phyloP scores from a whole-genome alignment of 2,888 invertebrate genomes.

The Pseudococcus jackbeardsleyi region DNA sequence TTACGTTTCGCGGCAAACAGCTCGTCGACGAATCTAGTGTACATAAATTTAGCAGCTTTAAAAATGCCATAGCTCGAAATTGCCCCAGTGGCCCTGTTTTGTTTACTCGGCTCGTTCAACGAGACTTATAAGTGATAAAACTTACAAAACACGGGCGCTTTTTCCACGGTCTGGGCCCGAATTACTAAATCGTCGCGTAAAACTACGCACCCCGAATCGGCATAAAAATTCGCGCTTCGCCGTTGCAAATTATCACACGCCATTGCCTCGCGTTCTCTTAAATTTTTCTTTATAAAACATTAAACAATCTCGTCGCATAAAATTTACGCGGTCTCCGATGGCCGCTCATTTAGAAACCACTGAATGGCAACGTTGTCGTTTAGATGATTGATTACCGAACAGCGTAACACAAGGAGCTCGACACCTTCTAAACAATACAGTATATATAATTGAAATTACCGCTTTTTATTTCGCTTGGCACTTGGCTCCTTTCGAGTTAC shows the following conservation, averaged over 20 bases:
- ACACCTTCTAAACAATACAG: slow-evolving; percentile 62
- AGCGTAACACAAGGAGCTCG: slow-evolving; percentile 63
- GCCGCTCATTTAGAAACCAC: slow-evolving; percentile 54
- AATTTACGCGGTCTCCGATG: background rate
- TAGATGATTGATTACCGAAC: slow-evolving; percentile 63
- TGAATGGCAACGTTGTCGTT: slow-evolving; percentile 60
- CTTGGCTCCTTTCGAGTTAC: slow-evolving; percentile 17
- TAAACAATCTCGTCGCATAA: slow-evolving; percentile 49
- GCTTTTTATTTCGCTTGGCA: slow-evolving; percentile 62
- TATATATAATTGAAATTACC: slow-evolving; percentile 62
- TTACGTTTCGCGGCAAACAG: background rate
- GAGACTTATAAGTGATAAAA: slow-evolving; percentile 43
- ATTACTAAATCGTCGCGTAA: slow-evolving; percentile 47
- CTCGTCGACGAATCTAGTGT: slow-evolving; percentile 4
- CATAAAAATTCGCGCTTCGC: slow-evolving; percentile 5
- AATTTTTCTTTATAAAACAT: slow-evolving; percentile 48
- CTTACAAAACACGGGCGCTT: background rate
- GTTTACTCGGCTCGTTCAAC: slow-evolving; percentile 10
- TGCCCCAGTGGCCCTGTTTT: slow-evolving; percentile 42
- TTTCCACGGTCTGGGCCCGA: background rate
- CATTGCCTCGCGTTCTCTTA: slow-evolving; percentile 24
- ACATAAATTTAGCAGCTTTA: slow-evolving; percentile 39
- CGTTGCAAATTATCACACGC: slow-evolving; percentile 19
- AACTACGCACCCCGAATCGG: background rate
- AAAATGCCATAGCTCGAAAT: slow-evolving; percentile 7